These are phyloP conservation scores for Cantharis flavilabris DNA, from an alignment of 2,888 invertebrate genomes.

Conservation along the genomic window DNA sequence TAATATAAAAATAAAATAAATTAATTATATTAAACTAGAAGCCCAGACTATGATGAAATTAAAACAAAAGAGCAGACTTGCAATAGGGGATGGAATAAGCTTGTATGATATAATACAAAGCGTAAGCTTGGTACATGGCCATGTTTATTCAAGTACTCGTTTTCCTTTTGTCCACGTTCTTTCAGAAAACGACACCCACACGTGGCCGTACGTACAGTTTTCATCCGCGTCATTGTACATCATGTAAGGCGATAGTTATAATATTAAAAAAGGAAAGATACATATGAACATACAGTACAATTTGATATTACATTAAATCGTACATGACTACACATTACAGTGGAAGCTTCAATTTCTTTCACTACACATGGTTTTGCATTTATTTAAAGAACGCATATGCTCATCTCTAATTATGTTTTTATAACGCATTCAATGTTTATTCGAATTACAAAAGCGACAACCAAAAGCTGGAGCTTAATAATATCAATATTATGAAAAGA, in stretches of 20 bases:
- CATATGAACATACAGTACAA: background rate
- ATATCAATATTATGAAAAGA: background rate
- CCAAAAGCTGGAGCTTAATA: conserved; percentile 14
- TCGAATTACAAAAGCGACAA: conserved; percentile 18
- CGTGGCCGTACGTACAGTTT: background rate
- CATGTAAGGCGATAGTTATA: background rate
- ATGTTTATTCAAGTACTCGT: background rate
- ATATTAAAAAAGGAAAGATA: background rate
- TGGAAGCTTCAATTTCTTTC: conserved; percentile 27
- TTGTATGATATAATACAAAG: background rate
- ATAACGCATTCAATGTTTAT: conserved; percentile 17
- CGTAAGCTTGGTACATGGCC: background rate
- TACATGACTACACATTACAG: conserved; percentile 34
- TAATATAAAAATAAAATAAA: too few species aligned
- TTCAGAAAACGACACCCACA: conserved; percentile 13
- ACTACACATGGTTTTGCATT: conserved; percentile 34
- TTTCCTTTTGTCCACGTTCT: conserved; percentile 9
- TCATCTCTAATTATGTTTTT: conserved; percentile 16
- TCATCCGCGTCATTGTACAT: conserved; percentile 3
- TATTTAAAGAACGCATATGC: conserved; percentile 31
- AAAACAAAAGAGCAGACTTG: background rate
- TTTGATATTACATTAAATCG: conserved; percentile 22
- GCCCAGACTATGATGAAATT: too few species aligned
- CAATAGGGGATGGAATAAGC: background rate
- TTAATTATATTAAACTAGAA: too few species aligned